A percentile compares a stretch with the other conserved stretches of the same genome.
These are phyloP conservation scores for Tragelaphus buxtoni DNA, from an alignment of 2,113 vertebrate species.

Conservation along the genomic window DNA sequence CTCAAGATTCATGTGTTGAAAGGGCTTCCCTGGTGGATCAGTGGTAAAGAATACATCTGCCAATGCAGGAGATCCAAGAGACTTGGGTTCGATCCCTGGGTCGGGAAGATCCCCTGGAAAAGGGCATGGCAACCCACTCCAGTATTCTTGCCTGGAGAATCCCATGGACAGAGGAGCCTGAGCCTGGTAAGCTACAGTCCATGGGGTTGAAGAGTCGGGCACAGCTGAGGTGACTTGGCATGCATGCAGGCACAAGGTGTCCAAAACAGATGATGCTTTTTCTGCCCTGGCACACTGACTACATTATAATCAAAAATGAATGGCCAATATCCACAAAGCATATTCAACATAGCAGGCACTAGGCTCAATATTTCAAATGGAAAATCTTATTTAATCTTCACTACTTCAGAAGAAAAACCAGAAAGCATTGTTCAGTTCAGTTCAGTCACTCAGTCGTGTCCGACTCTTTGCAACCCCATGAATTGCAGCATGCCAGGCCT, in stretches of 20 bases:
- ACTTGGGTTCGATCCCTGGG: not conserved
- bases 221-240: not conserved
- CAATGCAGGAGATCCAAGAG: not conserved
- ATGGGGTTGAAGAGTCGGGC: rapidly evolving
- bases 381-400: not conserved
- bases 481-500: too few species aligned
- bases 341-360: not conserved
- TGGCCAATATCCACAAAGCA: not conserved
- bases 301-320: not conserved
- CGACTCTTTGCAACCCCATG: too few species aligned
- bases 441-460: too few species aligned
- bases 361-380: not conserved
- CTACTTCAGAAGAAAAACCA: not conserved
- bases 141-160: not conserved
- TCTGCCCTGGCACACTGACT: not conserved
- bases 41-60: not conserved
- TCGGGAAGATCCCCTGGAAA: not conserved
- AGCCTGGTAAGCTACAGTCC: not conserved
- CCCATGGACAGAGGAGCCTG: not conserved
- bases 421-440: not conserved
- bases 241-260: not conserved
- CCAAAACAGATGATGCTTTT: not conserved
- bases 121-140: not conserved
- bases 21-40: not conserved
- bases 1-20: not conserved